Evolutionary conservation across 1,140 invertebrate species (phyloP), one percentile per base, ranked within the genome.

Genomic region (Drosophila orena): DNA sequence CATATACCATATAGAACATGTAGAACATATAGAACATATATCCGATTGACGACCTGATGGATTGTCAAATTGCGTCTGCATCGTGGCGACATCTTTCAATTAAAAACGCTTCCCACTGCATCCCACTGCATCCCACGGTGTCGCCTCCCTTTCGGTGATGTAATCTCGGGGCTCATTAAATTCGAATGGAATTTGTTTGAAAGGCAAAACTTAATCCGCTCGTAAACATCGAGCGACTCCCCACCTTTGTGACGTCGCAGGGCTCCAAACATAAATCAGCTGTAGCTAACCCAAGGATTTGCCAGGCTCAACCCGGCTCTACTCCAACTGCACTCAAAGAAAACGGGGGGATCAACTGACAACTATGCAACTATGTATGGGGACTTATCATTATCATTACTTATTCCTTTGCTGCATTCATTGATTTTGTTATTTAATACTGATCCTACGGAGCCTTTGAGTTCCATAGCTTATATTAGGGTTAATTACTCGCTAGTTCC

Each of bases 151-250:
- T 24, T 53, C 64, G 42, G 20, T 70, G 65, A 70, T 70, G 68
- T 71, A 71, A 71, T 71, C 65, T 71, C 53, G 46, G 68, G 68
- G 65, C 68, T 71, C 68, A 71, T 71, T 71, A 71, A 70, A 70
- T 69, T 68, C 65, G 40, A 70, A 70, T 70, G 66, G 66, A 70
- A 71, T 71, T 70, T 70, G 65, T 71, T 70, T 44, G 42, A 37
- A 30, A 71, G 52, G 65, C 65, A 57, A 70, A 71, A 71, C 68
- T 71, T 57, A 70, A 71, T 71, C 68, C 68, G 68, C 68, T 70
- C 65, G 49, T 71, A 71, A 71, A 71, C 68, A 71, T 70, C 43
- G 64, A 2, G 3, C 8, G 8, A 42, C 40, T 69, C 66, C 40
- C 61, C 42, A 56, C 65, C 62, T 69, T 46, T 14, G 38, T 27